These are phyloP conservation scores for Oxyteleia sp. DNA, from an alignment of 2,888 invertebrate species.

Conservation along the genomic window DNA sequence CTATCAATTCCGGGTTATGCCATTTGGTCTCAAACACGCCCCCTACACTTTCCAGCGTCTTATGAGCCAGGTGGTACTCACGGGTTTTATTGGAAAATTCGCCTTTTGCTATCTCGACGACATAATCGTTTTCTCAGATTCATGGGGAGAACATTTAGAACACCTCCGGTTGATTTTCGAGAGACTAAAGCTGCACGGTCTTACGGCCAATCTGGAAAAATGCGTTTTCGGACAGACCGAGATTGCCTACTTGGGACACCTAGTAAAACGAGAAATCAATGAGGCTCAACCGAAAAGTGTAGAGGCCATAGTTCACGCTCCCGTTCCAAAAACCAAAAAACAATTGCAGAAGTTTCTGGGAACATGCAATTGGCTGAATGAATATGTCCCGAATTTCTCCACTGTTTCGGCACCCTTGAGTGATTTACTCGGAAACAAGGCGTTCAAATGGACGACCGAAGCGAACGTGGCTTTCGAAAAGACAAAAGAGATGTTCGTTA, in stretches of 20 bases:
- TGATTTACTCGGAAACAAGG: constrained; percentile 8
- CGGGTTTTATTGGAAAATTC: constrained; percentile 59
- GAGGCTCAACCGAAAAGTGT: constrained; percentile 16
- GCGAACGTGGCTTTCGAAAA: constrained; percentile 19
- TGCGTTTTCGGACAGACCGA: too few species aligned
- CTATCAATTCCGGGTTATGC: constrained; percentile 11
- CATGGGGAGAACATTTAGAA: constrained; percentile 60
- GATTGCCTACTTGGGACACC: constrained; percentile 76
- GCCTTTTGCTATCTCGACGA: too few species aligned
- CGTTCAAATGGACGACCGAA: constrained; percentile 18
- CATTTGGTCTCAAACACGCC: constrained; percentile 11
- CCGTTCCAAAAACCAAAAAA: constrained; percentile 27
- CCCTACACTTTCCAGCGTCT: constrained; percentile 31
- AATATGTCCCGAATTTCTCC: constrained; percentile 39
- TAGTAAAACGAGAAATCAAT: constrained; percentile 1
- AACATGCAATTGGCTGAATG: constrained; percentile 62
- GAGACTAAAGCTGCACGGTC: constrained; percentile 58
- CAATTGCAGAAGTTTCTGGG: constrained; percentile 38
- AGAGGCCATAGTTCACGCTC: constrained; percentile 11
- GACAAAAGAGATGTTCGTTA: constrained; percentile 6
- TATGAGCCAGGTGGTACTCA: too few species aligned
- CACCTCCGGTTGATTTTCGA: constrained; percentile 73
- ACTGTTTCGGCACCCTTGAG: constrained; percentile 19
- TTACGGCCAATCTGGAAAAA: too few species aligned
- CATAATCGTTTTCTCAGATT: constrained; percentile 73